Conservation (phyloP, 1,140 invertebrate species). For the Drosophila persimilis region DNA sequence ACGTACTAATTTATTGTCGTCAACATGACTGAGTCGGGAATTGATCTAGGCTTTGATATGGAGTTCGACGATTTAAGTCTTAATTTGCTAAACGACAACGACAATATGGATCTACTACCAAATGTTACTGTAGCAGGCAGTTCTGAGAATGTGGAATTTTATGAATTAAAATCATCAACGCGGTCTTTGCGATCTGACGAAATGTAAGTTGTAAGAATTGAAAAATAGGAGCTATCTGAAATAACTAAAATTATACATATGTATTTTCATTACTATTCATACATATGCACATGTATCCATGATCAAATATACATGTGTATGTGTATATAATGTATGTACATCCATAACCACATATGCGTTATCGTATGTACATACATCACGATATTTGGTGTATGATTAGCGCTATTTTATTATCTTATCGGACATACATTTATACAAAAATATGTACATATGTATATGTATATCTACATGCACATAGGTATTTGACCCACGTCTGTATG, state of each 20-base stretch:
- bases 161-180: conserved; percentile 35
- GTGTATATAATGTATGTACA: background rate
- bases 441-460: background rate
- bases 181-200: conserved; percentile 31
- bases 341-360: background rate
- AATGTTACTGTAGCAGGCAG: conserved; percentile 35
- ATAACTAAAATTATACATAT: too few relatives aligned
- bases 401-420: conserved; percentile 36
- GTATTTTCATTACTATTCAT: too few relatives aligned
- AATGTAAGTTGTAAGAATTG: conserved; percentile 23
- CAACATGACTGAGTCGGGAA: conserved; percentile 38
- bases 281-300: background rate
- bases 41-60: conserved; percentile 40
- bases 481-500: background rate
- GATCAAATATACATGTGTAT: background rate
- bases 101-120: conserved; percentile 31
- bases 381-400: conserved; percentile 34
- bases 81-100: conserved; percentile 33
- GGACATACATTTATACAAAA: conserved; percentile 10
- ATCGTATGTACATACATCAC: background rate
- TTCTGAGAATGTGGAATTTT: conserved; percentile 37
- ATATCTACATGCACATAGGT: conserved; percentile 4
- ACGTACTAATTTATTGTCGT: background rate
- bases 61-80: conserved; percentile 44
- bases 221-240: too few relatives aligned